phyloP scores from a whole-genome alignment of 2,888 invertebrate species.

The Epinotia demarniana region DNA sequence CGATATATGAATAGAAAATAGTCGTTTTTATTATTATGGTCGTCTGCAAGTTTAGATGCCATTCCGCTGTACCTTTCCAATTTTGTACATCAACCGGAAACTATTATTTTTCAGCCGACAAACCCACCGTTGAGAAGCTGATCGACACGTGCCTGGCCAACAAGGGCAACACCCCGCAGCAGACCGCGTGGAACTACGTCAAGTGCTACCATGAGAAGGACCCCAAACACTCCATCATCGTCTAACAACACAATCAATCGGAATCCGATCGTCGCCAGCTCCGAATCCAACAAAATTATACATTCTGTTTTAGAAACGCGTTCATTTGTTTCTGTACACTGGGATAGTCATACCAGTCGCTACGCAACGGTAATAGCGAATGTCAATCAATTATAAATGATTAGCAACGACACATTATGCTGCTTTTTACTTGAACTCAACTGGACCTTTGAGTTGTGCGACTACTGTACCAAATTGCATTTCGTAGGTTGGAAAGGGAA shows the following conservation, averaged over 20 bases:
- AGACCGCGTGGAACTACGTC: conserved; percentile 82
- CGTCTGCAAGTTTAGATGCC: too few relatives aligned
- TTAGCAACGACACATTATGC: neutral
- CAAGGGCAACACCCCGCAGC: conserved; percentile 78
- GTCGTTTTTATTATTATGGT: too few relatives aligned
- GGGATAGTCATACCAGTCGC: conserved; percentile 2
- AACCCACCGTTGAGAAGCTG: conserved; percentile 74
- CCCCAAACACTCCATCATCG: conserved; percentile 79
- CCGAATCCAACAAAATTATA: neutral
- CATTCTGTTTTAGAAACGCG: neutral
- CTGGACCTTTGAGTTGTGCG: conserved; percentile 9
- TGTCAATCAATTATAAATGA: neutral
- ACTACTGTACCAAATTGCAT: conserved; percentile 41
- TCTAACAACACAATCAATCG: conserved; percentile 58
- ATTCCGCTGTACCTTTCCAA: neutral
- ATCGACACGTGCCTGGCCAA: conserved; percentile 78
- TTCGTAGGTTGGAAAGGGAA: conserved; percentile 14
- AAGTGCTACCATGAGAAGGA: conserved; percentile 83
- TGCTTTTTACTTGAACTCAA: conserved; percentile 1
- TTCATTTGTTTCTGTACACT: conserved; percentile 2
- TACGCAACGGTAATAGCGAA: neutral
- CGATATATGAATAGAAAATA: too few relatives aligned
- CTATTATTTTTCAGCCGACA: conserved; percentile 66
- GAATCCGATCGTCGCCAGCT: conserved; percentile 7
- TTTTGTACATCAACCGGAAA: neutral